Conservation (phyloP, 2,797 vertebrate species). For the Hippocampus kuda region DNA sequence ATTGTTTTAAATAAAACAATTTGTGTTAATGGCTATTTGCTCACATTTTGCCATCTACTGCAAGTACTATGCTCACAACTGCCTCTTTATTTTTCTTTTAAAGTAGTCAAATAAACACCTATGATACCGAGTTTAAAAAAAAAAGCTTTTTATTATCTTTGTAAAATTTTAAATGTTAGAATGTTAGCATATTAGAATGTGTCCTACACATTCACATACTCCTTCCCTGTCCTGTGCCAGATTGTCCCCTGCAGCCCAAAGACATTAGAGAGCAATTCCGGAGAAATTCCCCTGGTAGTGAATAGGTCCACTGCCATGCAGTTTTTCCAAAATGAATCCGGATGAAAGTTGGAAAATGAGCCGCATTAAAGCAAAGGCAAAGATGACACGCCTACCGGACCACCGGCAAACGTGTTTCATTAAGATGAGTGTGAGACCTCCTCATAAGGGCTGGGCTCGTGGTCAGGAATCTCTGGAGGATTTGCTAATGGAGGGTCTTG, state of each 20-base stretch:
- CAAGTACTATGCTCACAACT: no score
- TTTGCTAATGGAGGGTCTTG: slow-evolving; percentile 44
- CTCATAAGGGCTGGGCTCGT: neutral
- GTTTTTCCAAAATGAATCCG: neutral
- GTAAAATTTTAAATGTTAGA: neutral
- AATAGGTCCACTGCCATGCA: neutral
- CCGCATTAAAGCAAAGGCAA: slow-evolving; percentile 16
- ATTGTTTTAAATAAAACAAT: no score
- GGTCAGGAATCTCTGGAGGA: slow-evolving; percentile 36
- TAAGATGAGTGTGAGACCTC: neutral
- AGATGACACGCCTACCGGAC: slow-evolving; percentile 17
- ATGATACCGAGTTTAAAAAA: no score
- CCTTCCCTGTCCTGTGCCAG: neutral
- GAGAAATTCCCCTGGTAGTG: neutral
- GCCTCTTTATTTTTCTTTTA: no score
- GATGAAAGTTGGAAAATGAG: slow-evolving; percentile 39
- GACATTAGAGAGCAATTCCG: neutral
- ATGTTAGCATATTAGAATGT: no score
- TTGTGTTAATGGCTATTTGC: no score
- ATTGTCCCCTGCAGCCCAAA: neutral
- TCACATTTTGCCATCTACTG: no score
- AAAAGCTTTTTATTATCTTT: neutral
- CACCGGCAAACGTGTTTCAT: neutral
- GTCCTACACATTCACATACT: no score
- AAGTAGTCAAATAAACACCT: no score